Percentiles rank a stretch among this genome's conserved stretches.
Evolutionary conservation across 1,140 invertebrate genomes (phyloP).

Genomic region (Ephestia elutella): DNA sequence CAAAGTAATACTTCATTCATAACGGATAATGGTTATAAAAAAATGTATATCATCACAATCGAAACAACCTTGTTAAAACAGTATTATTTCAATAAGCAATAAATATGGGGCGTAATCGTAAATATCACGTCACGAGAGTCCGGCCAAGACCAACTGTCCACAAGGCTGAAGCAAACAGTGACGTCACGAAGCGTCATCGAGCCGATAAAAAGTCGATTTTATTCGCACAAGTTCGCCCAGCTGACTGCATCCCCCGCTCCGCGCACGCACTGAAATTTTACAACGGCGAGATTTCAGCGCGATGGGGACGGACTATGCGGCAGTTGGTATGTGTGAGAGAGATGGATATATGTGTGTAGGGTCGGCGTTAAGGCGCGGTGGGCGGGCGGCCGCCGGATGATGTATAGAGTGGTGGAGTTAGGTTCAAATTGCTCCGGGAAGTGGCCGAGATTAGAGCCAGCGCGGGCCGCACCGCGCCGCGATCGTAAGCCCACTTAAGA

Average conservation of each 20-base stretch:
- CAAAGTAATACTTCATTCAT: too few relatives aligned
- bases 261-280: constrained; percentile 59
- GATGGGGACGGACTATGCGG: constrained; percentile 33
- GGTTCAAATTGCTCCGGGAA: constrained; percentile 80
- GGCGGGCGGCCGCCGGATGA: constrained; percentile 73
- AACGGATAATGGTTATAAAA: too few relatives aligned
- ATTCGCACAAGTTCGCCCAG: constrained; percentile 71
- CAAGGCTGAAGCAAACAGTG: constrained; percentile 66
- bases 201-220: constrained; percentile 73
- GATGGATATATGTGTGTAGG: constrained; percentile 37
- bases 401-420: constrained; percentile 81
- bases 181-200: constrained; percentile 69
- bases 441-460: constrained; percentile 79
- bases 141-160: constrained; percentile 44
- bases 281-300: constrained; percentile 57
- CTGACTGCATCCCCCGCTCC: constrained; percentile 58
- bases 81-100: neutral
- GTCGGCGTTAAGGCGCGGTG: constrained; percentile 37
- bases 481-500: constrained; percentile 73
- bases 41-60: too few relatives aligned
- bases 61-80: too few relatives aligned
- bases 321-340: constrained; percentile 29
- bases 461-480: constrained; percentile 67
- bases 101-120: constrained; percentile 17
- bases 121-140: constrained; percentile 32